These are phyloP conservation scores for Macroramphosus scolopax DNA, from an alignment of 2,797 vertebrate species.

Conservation along the genomic window DNA sequence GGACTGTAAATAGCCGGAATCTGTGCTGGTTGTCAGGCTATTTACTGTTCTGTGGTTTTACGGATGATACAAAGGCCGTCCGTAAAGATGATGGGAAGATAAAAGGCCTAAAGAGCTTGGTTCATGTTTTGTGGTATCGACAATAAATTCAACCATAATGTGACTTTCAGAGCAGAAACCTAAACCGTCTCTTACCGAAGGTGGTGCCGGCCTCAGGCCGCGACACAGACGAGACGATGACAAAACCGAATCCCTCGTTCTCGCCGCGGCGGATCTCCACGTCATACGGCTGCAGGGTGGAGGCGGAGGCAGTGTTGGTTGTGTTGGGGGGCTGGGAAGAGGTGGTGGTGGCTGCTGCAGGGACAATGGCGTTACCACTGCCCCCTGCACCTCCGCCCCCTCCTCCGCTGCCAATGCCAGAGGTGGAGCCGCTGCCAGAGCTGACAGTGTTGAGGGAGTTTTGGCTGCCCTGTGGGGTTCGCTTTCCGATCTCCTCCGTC, in stretches of 20 bases:
- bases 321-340: constrained; percentile 56
- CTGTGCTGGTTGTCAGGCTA: constrained; percentile 40
- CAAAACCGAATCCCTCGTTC: constrained; percentile 96
- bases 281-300: constrained; percentile 89
- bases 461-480: constrained; percentile 94
- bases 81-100: constrained; percentile 43
- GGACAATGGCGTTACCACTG: constrained; percentile 75
- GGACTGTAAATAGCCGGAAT: constrained; percentile 62
- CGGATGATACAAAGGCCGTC: constrained; percentile 38
- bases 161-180: neutral
- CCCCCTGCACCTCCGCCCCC: constrained; percentile 73
- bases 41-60: constrained; percentile 48
- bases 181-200: constrained; percentile 84
- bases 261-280: constrained; percentile 95
- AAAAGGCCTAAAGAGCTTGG: constrained; percentile 45
- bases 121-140: constrained; percentile 32
- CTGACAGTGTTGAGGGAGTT: constrained; percentile 97
- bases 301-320: constrained; percentile 59
- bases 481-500: constrained; percentile 88
- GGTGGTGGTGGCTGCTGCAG: constrained; percentile 59
- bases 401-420: constrained; percentile 90
- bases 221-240: constrained; percentile 97
- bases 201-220: constrained; percentile 94
- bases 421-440: constrained; percentile 96
- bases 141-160: too few species aligned